Base-by-base conservation (phyloP, 2,888 invertebrate species). In the Cryptus viduatorius region DNA sequence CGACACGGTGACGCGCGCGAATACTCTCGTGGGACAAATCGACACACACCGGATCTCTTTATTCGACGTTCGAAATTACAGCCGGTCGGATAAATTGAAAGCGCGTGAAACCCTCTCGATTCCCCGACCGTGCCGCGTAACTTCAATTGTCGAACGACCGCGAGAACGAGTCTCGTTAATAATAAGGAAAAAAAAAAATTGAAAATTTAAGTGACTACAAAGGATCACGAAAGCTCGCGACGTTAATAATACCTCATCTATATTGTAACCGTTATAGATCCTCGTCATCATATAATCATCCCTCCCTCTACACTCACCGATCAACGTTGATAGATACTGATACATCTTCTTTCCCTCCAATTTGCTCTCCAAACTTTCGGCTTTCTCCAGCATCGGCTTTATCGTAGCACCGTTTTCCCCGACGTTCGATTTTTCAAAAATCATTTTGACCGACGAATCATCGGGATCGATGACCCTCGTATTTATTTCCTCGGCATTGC, bases 321-420 rank as follows among this genome's bases (percentile, higher is more conserved):
- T 88, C 56, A 92, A 80, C 10, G 90, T 90, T 4, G 90, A 89
- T 14, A 90, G 71, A 86, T 90, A 91, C 85, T 92, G 92, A 86
- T 89, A 89, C n/a, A 89, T 79, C 71, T 91, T 92, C 7, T 80
- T 87, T 12, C 90, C 92, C 76, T 90, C 88, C 46, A 83, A 82
- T 10, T 29, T 61, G 5, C 56, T 56, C 0, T 31, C 44, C 44
- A 53, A 1, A 8, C 14, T 65, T 53, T 50, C 50, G 24, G 64
- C 42, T 59, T 82, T 85, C 12, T 82, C 84, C 46, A 86, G 59
- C 76, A 87, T 86, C 10, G 87, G 83, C 31, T 84, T 82, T 37
- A 65, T 53, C 14, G 72, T 42, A 42, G 12, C 73, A 0, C 87
- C 84, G 76, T 86, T 86, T 76, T 87, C 86, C 53, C 42, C 8